phyloP scores from a whole-genome alignment of 2,797 vertebrate species.

The Selene dorsalis region DNA sequence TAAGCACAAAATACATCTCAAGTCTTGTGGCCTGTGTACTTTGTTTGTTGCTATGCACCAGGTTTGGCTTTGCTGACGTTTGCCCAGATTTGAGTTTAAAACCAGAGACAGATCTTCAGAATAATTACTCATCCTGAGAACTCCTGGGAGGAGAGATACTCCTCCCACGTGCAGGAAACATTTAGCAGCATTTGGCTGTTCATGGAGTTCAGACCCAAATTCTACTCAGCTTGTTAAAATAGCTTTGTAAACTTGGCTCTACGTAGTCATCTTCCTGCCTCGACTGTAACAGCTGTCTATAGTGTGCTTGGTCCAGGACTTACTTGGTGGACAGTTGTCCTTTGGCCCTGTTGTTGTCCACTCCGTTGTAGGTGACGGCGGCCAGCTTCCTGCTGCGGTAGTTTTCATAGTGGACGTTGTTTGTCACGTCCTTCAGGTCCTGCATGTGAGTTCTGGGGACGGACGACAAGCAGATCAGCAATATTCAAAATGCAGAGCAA shows the following conservation, averaged over 20 bases:
- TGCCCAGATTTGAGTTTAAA: too few relatives aligned
- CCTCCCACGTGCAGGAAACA: neutral
- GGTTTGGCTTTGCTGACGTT: too few relatives aligned
- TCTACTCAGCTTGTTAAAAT: neutral
- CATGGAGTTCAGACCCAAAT: too few relatives aligned
- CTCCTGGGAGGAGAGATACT: too few relatives aligned
- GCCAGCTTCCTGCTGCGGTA: slow-evolving; percentile 98
- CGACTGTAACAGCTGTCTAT: neutral
- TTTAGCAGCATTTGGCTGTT: neutral
- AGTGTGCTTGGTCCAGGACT: slow-evolving; percentile 61
- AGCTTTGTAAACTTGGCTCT: neutral
- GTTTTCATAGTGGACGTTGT: slow-evolving; percentile 99
- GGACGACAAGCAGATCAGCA: neutral
- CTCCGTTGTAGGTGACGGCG: slow-evolving; percentile 98
- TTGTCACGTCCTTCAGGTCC: slow-evolving; percentile 98
- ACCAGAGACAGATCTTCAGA: neutral
- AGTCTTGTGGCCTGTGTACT: neutral
- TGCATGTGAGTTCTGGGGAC: slow-evolving; percentile 96
- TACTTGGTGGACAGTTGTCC: slow-evolving; percentile 96
- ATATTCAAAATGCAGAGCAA: neutral
- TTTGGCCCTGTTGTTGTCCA: slow-evolving; percentile 97
- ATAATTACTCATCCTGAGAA: neutral
- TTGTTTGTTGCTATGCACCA: neutral
- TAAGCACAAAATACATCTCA: neutral
- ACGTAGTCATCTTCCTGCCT: too few relatives aligned